These are phyloP conservation scores for Spialia ferax DNA, from an alignment of 2,888 invertebrate species.

Conservation along the genomic window DNA sequence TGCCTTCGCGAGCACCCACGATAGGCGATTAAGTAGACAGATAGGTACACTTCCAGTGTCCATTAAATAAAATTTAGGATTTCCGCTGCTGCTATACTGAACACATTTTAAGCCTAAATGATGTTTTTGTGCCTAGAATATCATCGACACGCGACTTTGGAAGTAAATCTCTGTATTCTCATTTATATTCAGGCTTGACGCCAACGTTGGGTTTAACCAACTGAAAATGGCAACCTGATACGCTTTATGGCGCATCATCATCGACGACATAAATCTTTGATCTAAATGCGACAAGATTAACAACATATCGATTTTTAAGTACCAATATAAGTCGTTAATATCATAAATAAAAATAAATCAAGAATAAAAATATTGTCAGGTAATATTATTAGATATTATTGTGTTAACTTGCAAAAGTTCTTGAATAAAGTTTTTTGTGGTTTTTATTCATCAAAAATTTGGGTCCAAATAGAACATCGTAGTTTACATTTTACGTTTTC, in stretches of 20 bases:
- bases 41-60: conserved; percentile 53
- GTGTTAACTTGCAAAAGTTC: neutral
- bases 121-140: conserved; percentile 10
- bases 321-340: conserved; percentile 5
- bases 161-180: neutral
- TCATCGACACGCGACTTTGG: neutral
- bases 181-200: conserved; percentile 15
- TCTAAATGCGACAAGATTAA: conserved; percentile 15
- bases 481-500: too few species aligned
- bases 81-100: conserved; percentile 38
- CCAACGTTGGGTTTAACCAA: conserved; percentile 19
- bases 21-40: conserved; percentile 54
- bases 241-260: conserved; percentile 10
- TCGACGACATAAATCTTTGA: conserved; percentile 10
- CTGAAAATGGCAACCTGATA: conserved; percentile 32
- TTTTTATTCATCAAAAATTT: neutral
- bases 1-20: conserved; percentile 52
- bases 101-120: conserved; percentile 17
- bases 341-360: neutral
- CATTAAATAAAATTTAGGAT: conserved; percentile 56
- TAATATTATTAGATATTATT: neutral
- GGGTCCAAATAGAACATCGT: neutral
- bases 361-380: neutral
- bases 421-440: neutral
- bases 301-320: neutral